These are phyloP conservation scores for Semotilus atromaculatus DNA, from an alignment of 2,797 vertebrate genomes.

Conservation along the genomic window DNA sequence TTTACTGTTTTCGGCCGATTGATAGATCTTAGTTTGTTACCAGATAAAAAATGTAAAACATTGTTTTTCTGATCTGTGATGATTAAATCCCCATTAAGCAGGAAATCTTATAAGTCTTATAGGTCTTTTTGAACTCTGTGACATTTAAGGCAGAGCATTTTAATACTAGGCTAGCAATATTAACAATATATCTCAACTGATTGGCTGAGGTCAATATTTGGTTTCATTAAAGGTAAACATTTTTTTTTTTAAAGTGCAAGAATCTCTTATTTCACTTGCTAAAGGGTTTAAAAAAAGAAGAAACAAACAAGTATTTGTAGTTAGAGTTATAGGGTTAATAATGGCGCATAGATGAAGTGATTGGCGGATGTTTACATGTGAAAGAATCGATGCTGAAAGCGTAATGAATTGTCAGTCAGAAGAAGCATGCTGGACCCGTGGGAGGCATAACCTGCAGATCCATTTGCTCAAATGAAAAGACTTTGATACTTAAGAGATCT, in stretches of 20 bases:
- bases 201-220: background rate
- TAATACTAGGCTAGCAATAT: background rate
- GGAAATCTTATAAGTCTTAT: background rate
- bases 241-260: background rate
- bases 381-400: constrained; percentile 70
- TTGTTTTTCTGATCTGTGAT: background rate
- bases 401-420: constrained; percentile 65
- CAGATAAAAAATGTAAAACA: background rate
- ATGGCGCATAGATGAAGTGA: constrained; percentile 53
- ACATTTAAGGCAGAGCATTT: background rate
- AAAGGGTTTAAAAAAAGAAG: background rate
- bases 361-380: constrained; percentile 57
- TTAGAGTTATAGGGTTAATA: constrained; percentile 27
- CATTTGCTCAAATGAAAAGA: constrained; percentile 81
- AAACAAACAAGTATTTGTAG: background rate
- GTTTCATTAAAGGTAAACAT: background rate
- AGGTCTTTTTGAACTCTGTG: background rate
- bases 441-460: constrained; percentile 69
- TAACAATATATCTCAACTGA: background rate
- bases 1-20: background rate
- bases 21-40: background rate
- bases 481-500: constrained; percentile 59
- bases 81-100: background rate
- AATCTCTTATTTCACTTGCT: background rate
- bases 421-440: constrained; percentile 59